phyloP scores from a whole-genome alignment of 2,888 invertebrate species.

The Drosophila hamatofila region DNA sequence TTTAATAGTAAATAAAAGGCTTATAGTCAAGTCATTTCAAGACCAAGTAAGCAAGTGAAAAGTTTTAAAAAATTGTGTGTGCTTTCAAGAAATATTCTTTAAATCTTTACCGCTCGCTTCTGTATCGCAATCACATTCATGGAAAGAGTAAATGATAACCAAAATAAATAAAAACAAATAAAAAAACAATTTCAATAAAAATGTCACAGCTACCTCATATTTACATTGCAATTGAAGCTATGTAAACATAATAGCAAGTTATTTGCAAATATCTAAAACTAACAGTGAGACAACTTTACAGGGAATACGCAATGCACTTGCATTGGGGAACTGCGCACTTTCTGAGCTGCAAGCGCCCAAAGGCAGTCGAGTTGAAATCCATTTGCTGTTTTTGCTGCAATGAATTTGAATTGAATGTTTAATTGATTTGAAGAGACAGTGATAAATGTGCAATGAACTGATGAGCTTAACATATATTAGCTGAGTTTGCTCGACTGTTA shows the following conservation, averaged over 20 bases:
- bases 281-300: background rate
- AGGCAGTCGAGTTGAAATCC: background rate
- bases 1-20: no score
- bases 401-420: conserved; percentile 10
- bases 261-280: background rate
- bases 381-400: background rate
- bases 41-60: no score
- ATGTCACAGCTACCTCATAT: background rate
- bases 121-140: no score
- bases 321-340: background rate
- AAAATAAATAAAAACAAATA: background rate
- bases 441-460: background rate
- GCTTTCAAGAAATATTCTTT: no score
- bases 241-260: background rate
- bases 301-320: background rate
- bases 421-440: background rate
- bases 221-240: background rate
- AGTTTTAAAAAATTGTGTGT: no score
- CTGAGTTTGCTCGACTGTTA: background rate
- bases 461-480: background rate
- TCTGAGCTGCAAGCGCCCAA: background rate
- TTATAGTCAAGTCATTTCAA: no score
- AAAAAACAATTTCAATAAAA: background rate
- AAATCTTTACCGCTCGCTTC: no score
- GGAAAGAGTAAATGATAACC: background rate